These are phyloP conservation scores for Melanerpes formicivorus DNA, from an alignment of 2,113 vertebrate species.

Conservation along the genomic window DNA sequence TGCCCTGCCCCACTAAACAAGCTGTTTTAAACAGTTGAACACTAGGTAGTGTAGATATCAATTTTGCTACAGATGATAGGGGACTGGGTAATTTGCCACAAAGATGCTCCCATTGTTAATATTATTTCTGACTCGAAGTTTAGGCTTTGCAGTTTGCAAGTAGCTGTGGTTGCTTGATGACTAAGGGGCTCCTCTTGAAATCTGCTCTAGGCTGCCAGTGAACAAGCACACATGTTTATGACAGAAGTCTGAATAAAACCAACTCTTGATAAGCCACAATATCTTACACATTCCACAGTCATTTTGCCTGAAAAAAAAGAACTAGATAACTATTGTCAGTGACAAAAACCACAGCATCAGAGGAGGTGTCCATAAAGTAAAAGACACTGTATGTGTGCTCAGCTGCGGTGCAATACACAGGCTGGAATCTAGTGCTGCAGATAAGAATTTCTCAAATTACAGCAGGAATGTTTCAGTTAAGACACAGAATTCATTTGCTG, in stretches of 20 bases:
- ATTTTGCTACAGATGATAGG: background rate
- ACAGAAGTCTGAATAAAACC: background rate
- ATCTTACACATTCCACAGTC: background rate
- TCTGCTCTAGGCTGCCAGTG: background rate
- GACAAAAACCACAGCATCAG: background rate
- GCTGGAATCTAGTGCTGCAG: background rate
- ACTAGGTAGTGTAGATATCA: background rate
- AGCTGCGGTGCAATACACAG: background rate
- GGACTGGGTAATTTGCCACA: background rate
- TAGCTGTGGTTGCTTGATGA: background rate
- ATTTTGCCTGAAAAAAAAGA: background rate
- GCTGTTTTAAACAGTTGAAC: background rate
- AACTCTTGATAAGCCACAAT: background rate
- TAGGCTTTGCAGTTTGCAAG: background rate
- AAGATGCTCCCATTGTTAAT: background rate
- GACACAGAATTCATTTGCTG: background rate
- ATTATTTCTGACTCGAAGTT: background rate
- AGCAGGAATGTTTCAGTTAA: background rate
- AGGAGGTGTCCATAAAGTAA: background rate
- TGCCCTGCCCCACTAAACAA: fast-evolving
- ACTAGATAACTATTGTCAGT: background rate
- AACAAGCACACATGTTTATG: background rate
- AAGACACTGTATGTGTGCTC: background rate
- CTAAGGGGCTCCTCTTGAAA: background rate
- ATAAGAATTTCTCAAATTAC: background rate